phyloP scores from a whole-genome alignment of 2,113 vertebrate species.

The Pelusios castaneus region DNA sequence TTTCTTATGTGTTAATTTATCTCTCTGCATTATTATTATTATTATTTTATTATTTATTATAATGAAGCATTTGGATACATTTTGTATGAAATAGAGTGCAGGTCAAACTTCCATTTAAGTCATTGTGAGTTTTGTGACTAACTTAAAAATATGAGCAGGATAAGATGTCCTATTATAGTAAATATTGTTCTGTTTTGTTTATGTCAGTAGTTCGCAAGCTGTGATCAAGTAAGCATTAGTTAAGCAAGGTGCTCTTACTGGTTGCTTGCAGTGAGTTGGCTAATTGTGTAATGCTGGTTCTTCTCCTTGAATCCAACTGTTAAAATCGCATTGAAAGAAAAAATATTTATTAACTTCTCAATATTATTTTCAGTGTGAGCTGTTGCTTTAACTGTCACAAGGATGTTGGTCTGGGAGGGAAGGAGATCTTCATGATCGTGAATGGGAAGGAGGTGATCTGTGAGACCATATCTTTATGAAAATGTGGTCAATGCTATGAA shows the following conservation, averaged over 20 bases:
- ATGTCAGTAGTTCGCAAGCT: neutral
- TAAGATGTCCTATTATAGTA: neutral
- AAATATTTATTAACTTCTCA: neutral
- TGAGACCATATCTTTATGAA: neutral
- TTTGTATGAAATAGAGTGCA: neutral
- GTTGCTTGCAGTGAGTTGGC: neutral
- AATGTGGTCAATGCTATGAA: neutral
- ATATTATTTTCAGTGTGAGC: neutral
- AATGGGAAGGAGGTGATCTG: neutral
- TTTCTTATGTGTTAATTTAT: neutral
- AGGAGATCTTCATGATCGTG: neutral
- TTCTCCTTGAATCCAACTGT: neutral
- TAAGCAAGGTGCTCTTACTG: neutral
- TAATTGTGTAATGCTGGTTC: neutral
- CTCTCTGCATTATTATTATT: neutral
- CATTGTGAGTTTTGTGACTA: neutral
- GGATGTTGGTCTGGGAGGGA: neutral
- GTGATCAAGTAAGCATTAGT: neutral
- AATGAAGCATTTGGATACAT: neutral
- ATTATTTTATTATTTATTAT: too few species aligned
- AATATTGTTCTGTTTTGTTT: neutral
- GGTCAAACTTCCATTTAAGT: slow-evolving; percentile 16
- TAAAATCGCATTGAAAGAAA: neutral
- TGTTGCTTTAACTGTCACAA: neutral
- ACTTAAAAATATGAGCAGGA: neutral